Evolutionary conservation across 2,113 vertebrate genomes (phyloP).

Genomic region (Mobula birostris): DNA sequence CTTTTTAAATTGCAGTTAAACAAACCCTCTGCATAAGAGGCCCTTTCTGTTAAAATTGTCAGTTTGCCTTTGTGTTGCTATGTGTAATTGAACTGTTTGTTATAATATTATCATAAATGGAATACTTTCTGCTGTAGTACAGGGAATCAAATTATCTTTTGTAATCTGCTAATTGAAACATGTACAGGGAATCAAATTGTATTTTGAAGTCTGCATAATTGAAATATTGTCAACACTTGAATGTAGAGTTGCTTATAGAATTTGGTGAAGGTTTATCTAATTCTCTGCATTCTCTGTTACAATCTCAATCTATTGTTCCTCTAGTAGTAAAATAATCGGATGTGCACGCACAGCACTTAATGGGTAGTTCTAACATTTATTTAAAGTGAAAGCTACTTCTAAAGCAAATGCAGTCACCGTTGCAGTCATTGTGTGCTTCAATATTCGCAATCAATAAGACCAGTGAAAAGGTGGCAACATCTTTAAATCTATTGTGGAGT

Average conservation of each 20-base stretch:
- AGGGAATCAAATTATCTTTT: not conserved
- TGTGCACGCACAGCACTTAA: not conserved
- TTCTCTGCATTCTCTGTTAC: not conserved
- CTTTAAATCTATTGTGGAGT: not conserved
- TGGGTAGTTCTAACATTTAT: not conserved
- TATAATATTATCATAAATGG: not conserved
- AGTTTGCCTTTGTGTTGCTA: not conserved
- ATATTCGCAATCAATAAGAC: slow-evolving; percentile 20
- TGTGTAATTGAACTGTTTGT: not conserved
- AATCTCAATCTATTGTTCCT: not conserved
- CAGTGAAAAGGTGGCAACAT: slow-evolving; percentile 23
- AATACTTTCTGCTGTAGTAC: not conserved
- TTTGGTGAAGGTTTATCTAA: not conserved
- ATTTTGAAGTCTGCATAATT: not conserved
- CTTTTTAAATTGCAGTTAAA: not conserved
- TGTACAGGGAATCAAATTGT: not conserved
- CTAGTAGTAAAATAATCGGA: not conserved
- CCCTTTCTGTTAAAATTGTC: not conserved
- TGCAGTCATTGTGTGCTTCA: not conserved
- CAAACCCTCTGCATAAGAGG: not conserved
- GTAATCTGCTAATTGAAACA: not conserved
- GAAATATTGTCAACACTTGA: not conserved
- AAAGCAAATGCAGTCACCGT: slow-evolving; percentile 37
- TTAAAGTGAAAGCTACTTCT: slow-evolving; percentile 37
- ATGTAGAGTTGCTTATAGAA: not conserved